These are phyloP conservation scores for Martes martes DNA, from an alignment of 2,113 vertebrate species.

Conservation along the genomic window DNA sequence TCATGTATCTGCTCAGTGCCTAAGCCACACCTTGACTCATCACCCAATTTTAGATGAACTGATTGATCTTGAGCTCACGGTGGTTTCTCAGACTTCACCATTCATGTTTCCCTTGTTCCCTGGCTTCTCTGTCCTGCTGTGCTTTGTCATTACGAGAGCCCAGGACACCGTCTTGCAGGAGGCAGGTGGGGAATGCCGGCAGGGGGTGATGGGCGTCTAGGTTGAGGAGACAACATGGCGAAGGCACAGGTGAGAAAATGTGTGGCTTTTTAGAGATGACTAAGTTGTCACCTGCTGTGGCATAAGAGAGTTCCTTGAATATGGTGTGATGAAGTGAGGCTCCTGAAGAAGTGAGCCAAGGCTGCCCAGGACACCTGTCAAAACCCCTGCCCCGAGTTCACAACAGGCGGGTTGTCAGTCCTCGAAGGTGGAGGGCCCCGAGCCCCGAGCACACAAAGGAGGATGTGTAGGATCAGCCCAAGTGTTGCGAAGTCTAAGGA, in stretches of 20 bases:
- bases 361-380: too few relatives aligned
- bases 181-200: background rate
- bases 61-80: background rate
- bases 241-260: background rate
- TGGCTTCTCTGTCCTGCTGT: background rate
- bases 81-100: background rate
- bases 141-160: background rate
- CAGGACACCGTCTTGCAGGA: background rate
- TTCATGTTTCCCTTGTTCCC: background rate
- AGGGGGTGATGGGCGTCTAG: background rate
- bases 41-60: background rate
- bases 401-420: background rate
- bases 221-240: background rate
- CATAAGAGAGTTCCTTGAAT: background rate
- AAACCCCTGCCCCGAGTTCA: background rate
- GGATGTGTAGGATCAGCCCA: fast-evolving
- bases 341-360: background rate
- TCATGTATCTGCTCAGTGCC: background rate
- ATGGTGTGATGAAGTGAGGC: background rate
- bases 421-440: background rate
- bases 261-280: background rate
- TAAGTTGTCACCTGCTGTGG: background rate
- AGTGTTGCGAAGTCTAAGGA: too few relatives aligned
- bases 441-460: too few relatives aligned
- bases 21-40: background rate